These are phyloP conservation scores for Eristalis pertinax DNA, from an alignment of 2,888 invertebrate species.

Conservation along the genomic window DNA sequence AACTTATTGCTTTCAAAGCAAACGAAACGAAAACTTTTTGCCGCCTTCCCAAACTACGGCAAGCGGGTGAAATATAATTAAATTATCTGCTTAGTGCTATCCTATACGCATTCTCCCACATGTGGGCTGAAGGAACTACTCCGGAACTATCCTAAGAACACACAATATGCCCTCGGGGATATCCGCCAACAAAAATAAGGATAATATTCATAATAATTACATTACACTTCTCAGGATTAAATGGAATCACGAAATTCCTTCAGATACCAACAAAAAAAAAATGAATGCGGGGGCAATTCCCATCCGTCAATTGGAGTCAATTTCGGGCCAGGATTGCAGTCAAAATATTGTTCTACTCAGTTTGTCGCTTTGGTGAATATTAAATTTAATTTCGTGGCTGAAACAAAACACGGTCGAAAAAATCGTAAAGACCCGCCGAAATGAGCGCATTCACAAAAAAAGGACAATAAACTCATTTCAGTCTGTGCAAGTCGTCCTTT, in stretches of 20 bases:
- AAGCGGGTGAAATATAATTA: constrained; percentile 56
- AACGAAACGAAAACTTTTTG: constrained; percentile 51
- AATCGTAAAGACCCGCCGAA: constrained; percentile 2
- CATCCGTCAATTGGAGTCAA: not conserved
- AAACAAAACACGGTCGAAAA: constrained; percentile 25
- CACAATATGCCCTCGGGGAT: constrained; percentile 28
- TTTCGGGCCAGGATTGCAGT: not conserved
- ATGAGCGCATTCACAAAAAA: constrained; percentile 35
- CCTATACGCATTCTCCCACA: not conserved
- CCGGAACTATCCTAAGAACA: constrained; percentile 38
- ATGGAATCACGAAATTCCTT: constrained; percentile 26
- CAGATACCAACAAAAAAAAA: constrained; percentile 1
- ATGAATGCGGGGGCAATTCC: not conserved
- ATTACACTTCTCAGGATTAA: constrained; percentile 49
- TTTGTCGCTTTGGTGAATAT: constrained; percentile 49
- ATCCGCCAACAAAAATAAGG: constrained; percentile 42
- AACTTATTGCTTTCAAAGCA: constrained; percentile 35
- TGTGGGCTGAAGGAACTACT: constrained; percentile 13
- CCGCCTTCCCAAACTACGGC: not conserved
- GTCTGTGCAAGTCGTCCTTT: constrained; percentile 10
- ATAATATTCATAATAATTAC: constrained; percentile 63
- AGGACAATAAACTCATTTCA: constrained; percentile 49
- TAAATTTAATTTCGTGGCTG: constrained; percentile 41
- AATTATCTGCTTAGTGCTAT: constrained; percentile 56
- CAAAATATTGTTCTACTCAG: constrained; percentile 3